A percentile compares a stretch with the other conserved stretches of the same genome.
phyloP scores from a whole-genome alignment of 2,888 invertebrate species.

The Drosophila paramelanica region DNA sequence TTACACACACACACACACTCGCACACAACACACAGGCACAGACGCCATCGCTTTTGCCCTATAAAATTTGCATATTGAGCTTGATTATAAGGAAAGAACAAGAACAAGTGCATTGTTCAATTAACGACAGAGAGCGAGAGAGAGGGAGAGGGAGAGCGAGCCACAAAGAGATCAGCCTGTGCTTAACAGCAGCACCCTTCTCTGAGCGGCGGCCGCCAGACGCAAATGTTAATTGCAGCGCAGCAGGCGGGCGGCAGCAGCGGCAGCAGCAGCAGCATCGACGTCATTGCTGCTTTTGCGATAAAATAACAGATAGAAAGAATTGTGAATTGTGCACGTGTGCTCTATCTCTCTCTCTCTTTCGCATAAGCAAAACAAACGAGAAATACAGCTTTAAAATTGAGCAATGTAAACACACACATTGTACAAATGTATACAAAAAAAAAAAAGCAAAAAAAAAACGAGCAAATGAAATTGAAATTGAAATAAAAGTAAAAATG shows the following conservation, averaged over 20 bases:
- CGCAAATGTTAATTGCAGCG: slow-evolving; percentile 4
- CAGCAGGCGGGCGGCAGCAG: slow-evolving; percentile 5
- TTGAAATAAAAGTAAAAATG: slow-evolving; percentile 49
- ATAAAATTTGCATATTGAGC: slow-evolving; percentile 61
- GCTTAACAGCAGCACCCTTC: neutral
- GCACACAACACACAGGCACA: neutral
- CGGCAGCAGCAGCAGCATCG: neutral
- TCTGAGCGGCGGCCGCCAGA: neutral
- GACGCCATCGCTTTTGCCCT: slow-evolving; percentile 51
- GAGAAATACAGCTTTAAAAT: slow-evolving; percentile 16
- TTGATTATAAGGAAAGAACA: slow-evolving; percentile 20
- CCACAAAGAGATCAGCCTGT: neutral
- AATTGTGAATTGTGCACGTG: slow-evolving; percentile 1
- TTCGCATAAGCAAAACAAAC: neutral
- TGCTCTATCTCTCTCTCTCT: neutral
- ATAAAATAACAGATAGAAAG: slow-evolving; percentile 10
- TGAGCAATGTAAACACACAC: slow-evolving; percentile 38
- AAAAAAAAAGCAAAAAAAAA: slow-evolving; percentile 1
- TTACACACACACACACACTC: neutral
- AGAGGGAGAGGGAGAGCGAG: neutral
- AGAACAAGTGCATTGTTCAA: slow-evolving; percentile 25
- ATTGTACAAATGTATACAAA: slow-evolving; percentile 2
- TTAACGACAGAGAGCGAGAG: neutral
- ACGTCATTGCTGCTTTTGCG: slow-evolving; percentile 24
- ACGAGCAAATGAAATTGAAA: slow-evolving; percentile 51